A percentile compares a stretch with the other conserved stretches of the same genome.
These are phyloP conservation scores for Neopipo cinnamomea DNA, from an alignment of 2,113 vertebrate genomes.

Conservation along the genomic window DNA sequence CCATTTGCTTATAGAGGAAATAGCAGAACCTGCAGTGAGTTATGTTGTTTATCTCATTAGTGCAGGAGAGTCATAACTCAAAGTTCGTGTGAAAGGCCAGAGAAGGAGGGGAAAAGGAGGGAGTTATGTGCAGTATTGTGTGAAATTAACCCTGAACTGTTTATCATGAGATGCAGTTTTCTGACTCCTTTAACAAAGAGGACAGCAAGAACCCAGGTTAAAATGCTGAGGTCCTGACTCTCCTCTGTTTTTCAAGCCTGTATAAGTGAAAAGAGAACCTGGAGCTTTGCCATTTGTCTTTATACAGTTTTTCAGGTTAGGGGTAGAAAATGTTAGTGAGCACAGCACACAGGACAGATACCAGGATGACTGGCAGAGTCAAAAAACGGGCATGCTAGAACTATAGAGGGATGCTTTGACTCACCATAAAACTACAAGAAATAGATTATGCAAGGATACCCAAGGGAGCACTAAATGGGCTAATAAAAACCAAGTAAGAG, in stretches of 20 bases:
- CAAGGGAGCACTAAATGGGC: constrained; percentile 8
- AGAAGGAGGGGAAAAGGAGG: constrained; percentile 11
- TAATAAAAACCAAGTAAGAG: constrained; percentile 42
- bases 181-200: constrained; percentile 36
- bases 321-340: not conserved
- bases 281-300: not conserved
- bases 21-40: constrained; percentile 67
- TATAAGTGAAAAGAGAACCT: not conserved
- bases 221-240: not conserved
- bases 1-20: constrained; percentile 67
- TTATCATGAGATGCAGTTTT: constrained; percentile 38
- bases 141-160: constrained; percentile 71
- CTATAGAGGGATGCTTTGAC: not conserved
- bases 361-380: not conserved
- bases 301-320: not conserved
- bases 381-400: not conserved
- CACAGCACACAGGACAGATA: not conserved
- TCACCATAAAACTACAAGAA: not conserved
- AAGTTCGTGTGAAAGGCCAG: constrained; percentile 26
- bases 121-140: constrained; percentile 63
- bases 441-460: not conserved
- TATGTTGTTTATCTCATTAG: constrained; percentile 81
- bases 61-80: constrained; percentile 76
- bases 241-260: not conserved
- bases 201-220: not conserved